Evolutionary conservation across 2,113 vertebrate genomes (phyloP).

Genomic region (Rafetus swinhoei): DNA sequence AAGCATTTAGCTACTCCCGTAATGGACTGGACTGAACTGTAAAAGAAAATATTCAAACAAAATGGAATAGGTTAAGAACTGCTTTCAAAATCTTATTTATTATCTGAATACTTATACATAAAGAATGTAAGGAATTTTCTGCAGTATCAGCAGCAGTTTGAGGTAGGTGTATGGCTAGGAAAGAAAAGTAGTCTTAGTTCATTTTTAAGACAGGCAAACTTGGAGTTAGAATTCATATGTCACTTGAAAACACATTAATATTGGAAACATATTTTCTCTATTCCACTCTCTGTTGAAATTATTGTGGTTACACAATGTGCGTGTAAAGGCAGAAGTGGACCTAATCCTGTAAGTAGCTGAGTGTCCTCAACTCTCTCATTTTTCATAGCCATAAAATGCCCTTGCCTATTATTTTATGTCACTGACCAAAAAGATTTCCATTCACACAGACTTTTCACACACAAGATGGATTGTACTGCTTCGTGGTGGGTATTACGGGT

Average conservation of each 20-base stretch:
- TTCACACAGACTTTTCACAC: neutral
- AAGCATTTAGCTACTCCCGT: conserved; percentile 42
- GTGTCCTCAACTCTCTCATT: neutral
- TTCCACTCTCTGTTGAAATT: neutral
- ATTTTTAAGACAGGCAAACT: conserved; percentile 17
- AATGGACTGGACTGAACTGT: neutral
- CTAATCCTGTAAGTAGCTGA: neutral
- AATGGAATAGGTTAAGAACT: conserved; percentile 1
- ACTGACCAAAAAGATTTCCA: neutral
- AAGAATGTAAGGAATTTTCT: conserved; percentile 10
- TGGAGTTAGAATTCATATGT: neutral
- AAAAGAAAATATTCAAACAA: conserved; percentile 32
- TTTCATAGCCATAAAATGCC: conserved; percentile 25
- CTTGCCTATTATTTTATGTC: conserved; percentile 28
- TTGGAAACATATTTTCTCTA: neutral
- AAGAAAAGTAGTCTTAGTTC: neutral
- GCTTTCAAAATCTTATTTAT: neutral
- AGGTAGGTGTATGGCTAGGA: neutral
- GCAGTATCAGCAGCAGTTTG: neutral
- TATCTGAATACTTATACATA: neutral
- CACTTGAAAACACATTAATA: conserved; percentile 11
- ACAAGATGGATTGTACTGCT: neutral
- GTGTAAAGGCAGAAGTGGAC: neutral
- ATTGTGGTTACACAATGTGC: neutral
- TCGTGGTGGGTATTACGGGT: neutral